phyloP scores from a whole-genome alignment of 2,113 vertebrate genomes.

The Oostethus manadensis region DNA sequence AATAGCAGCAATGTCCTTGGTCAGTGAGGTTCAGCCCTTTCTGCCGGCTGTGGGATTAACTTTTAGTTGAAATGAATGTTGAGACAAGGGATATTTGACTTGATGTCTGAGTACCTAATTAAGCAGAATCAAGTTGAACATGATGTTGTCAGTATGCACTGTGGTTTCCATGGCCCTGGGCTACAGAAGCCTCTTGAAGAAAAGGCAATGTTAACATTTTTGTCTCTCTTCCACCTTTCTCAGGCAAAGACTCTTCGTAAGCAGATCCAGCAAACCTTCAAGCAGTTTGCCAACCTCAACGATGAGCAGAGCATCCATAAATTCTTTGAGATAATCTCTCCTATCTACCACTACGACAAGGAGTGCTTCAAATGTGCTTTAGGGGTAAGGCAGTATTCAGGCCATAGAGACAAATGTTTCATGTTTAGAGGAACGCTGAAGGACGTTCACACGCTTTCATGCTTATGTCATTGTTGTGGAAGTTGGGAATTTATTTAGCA shows the following conservation, averaged over 20 bases:
- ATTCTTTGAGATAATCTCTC: constrained; percentile 95
- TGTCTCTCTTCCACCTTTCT: neutral
- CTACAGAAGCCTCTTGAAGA: constrained; percentile 2
- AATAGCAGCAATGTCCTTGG: neutral
- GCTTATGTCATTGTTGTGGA: neutral
- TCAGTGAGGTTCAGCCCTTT: neutral
- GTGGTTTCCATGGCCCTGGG: constrained; percentile 8
- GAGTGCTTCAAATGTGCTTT: constrained; percentile 98
- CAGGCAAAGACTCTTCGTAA: constrained; percentile 95
- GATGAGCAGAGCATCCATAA: constrained; percentile 97
- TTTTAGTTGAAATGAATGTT: constrained; percentile 16
- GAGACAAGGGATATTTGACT: constrained; percentile 34
- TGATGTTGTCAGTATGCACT: constrained; percentile 33
- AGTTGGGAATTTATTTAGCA: constrained; percentile 2
- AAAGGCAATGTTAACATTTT: neutral
- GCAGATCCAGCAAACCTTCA: constrained; percentile 95
- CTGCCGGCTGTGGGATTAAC: constrained; percentile 11
- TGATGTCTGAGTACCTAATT: constrained; percentile 44
- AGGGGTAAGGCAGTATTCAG: constrained; percentile 72
- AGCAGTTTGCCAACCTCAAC: constrained; percentile 94
- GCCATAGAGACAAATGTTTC: constrained; percentile 10
- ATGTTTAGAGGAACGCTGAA: constrained; percentile 1
- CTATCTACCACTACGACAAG: constrained; percentile 94
- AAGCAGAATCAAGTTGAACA: constrained; percentile 32
- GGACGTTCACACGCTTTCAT: constrained; percentile 1